Conservation (phyloP, 2,113 vertebrate species). For the Microtus ochrogaster region DNA sequence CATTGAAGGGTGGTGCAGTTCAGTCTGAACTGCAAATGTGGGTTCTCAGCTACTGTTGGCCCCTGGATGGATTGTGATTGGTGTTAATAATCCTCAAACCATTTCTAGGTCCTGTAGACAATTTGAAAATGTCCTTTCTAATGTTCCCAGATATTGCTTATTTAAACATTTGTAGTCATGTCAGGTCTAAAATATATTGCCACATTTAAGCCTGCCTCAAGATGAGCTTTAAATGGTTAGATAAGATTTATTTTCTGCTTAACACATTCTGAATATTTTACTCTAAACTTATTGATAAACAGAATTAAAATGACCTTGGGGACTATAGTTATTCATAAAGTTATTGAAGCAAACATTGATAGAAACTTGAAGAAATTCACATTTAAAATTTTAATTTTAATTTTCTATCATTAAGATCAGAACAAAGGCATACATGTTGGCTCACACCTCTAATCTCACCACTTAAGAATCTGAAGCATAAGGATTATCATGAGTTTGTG, state of each 20-base stretch:
- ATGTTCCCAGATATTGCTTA: neutral
- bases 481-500: too few species aligned
- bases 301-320: neutral
- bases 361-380: neutral
- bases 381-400: neutral
- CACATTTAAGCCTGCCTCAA: neutral
- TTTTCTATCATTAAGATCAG: neutral
- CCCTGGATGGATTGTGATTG: neutral
- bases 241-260: neutral
- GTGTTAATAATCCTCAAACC: neutral
- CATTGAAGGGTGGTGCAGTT: neutral
- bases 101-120: neutral
- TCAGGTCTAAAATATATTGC: neutral
- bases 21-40: neutral
- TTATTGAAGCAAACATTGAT: neutral
- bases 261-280: conserved; percentile 21
- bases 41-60: neutral
- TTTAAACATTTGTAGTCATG: neutral
- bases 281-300: neutral
- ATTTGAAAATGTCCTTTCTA: neutral
- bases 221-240: neutral
- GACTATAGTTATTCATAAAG: neutral
- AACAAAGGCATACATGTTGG: too few species aligned
- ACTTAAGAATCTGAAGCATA: too few species aligned
- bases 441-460: too few species aligned